Conservation (phyloP, 2,888 invertebrate genomes). For the Sepioteuthis lessoniana region DNA sequence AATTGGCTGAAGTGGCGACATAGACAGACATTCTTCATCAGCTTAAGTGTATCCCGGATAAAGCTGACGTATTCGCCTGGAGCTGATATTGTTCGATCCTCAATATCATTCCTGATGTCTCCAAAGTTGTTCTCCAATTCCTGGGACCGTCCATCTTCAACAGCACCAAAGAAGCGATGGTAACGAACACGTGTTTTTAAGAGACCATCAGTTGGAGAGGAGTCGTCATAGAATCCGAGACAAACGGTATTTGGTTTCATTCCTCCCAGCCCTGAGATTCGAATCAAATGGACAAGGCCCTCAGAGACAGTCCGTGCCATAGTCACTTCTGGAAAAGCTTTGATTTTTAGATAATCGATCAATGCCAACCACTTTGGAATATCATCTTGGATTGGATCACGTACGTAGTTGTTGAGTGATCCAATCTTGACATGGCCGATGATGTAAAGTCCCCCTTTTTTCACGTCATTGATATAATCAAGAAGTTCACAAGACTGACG, state of each 20-base stretch:
- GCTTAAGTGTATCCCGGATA: constrained; percentile 88
- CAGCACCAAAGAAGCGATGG: constrained; percentile 59
- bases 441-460: constrained; percentile 90
- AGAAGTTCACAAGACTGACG: constrained; percentile 92
- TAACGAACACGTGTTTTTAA: constrained; percentile 55
- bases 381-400: constrained; percentile 85
- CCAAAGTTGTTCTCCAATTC: constrained; percentile 61
- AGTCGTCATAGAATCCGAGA: constrained; percentile 91
- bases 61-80: constrained; percentile 85
- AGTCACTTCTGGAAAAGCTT: constrained; percentile 94
- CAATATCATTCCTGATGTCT: constrained; percentile 56
- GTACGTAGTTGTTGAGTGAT: constrained; percentile 75
- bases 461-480: constrained; percentile 97
- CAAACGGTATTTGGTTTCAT: constrained; percentile 98
- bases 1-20: constrained; percentile 92
- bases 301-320: constrained; percentile 88
- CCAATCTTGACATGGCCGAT: constrained; percentile 87
- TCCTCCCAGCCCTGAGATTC: constrained; percentile 95
- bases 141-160: constrained; percentile 56
- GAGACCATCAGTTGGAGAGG: constrained; percentile 80
- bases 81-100: constrained; percentile 64
- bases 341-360: constrained; percentile 93
- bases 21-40: constrained; percentile 95
- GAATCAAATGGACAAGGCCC: constrained; percentile 92
- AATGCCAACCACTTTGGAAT: constrained; percentile 92